Percentiles rank a stretch among this genome's conserved stretches.
These are phyloP conservation scores for Zaprionus lineosus DNA, from an alignment of 2,888 invertebrate species.

Conservation along the genomic window DNA sequence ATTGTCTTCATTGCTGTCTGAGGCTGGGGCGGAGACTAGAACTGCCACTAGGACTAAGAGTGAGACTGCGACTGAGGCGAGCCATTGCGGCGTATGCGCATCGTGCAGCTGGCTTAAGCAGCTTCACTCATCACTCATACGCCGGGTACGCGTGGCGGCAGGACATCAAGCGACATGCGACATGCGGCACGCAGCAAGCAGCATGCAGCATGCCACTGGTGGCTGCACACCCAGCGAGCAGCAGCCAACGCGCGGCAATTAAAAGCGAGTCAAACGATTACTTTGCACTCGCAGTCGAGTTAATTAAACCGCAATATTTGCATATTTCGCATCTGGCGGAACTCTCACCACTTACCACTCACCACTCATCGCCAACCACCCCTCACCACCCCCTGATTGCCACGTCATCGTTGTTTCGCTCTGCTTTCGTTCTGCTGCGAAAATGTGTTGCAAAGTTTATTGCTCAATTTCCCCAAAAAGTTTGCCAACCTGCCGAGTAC, in stretches of 20 bases:
- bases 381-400: too few species aligned
- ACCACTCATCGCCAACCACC: not conserved
- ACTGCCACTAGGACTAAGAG: not conserved
- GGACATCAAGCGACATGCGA: too few species aligned
- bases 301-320: constrained; percentile 78
- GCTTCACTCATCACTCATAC: constrained; percentile 46
- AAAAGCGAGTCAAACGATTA: constrained; percentile 58
- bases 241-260: too few species aligned
- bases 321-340: constrained; percentile 60
- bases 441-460: constrained; percentile 65
- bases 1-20: constrained; percentile 33
- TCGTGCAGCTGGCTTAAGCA: constrained; percentile 32
- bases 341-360: not conserved
- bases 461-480: constrained; percentile 68
- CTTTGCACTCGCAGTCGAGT: constrained; percentile 49
- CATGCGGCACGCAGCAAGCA: too few species aligned
- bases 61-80: not conserved
- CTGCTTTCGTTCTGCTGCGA: constrained; percentile 12
- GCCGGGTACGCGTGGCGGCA: constrained; percentile 49
- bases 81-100: constrained; percentile 39
- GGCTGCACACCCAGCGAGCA: too few species aligned
- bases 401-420: too few species aligned
- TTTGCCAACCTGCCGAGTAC: constrained; percentile 52
- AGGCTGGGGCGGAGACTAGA: too few species aligned
- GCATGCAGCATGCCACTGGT: too few species aligned